Evolutionary conservation across 2,888 invertebrate genomes (phyloP).

Genomic region (Aphidius colemani): DNA sequence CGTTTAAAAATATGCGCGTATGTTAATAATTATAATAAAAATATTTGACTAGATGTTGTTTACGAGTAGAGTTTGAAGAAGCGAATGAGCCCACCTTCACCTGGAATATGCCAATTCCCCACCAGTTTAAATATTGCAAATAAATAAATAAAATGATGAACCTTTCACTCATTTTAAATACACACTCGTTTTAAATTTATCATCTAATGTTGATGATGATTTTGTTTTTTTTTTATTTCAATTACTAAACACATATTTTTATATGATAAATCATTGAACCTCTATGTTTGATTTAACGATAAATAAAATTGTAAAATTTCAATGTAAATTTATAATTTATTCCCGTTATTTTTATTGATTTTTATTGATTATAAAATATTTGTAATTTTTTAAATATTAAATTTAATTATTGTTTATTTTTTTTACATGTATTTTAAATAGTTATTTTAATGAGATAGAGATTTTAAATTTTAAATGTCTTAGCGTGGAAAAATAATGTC

Average conservation of each 20-base stretch:
- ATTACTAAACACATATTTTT: constrained; percentile 1
- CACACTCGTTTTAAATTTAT: constrained; percentile 14
- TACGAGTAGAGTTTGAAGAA: neutral
- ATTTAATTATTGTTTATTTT: too few species aligned
- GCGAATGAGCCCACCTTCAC: constrained; percentile 4
- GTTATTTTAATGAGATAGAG: too few species aligned
- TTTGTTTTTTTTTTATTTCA: too few species aligned
- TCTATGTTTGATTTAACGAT: constrained; percentile 11
- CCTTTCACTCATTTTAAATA: constrained; percentile 12
- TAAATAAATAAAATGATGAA: constrained; percentile 11
- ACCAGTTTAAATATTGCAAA: constrained; percentile 3
- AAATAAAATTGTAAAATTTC: constrained; percentile 1
- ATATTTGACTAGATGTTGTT: neutral
- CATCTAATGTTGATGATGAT: constrained; percentile 14
- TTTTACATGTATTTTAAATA: too few species aligned
- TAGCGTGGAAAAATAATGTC: too few species aligned
- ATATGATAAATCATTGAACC: constrained; percentile 15
- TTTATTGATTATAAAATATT: too few species aligned
- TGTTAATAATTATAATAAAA: neutral
- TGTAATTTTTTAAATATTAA: too few species aligned
- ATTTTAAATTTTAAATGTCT: too few species aligned
- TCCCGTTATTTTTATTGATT: too few species aligned
- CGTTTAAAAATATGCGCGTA: neutral
- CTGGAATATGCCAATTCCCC: constrained; percentile 17
- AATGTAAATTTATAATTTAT: too few species aligned